Evolutionary conservation across 2,113 vertebrate genomes (phyloP), one percentile per base, ranked within the genome.

Genomic region (Coptodon rendalli): DNA sequence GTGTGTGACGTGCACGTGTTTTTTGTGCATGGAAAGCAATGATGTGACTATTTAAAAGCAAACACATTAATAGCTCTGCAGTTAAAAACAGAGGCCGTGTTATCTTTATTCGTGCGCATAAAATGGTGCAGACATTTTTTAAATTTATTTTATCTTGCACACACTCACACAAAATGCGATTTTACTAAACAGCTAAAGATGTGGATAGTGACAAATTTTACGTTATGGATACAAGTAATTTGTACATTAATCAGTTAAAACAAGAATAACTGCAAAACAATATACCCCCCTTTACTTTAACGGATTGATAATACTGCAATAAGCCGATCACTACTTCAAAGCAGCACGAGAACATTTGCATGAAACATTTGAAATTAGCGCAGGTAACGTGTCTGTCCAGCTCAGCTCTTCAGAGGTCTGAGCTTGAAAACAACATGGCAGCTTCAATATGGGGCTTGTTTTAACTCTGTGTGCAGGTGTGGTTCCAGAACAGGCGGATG

Each of bases 401-500:
- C 3, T 48, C 13, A 54, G 10, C 79, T 85, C 84, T 9, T 45
- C 66, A 31, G 52, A 48, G 85, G 86, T 80, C 27, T 81, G 80
- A 73, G 87, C 34, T 29, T 24, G 52, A 50, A 71, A 86, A 85
- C 84, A 90, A 92, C 91, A 91, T 93, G 94, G 92, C 92, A 95
- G 89, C 89, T 90, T 93, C 87, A 93, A 83, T 86, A 87, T 92
- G 92, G 92, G 85, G 92, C 86, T 94, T 87, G 92, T 93, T 92
- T 63, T 94, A 89, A 91, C 79, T 95, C 43, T 95, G 54, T 91
- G 89, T 91, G 86, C 96, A 98, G 98, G 98, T 98, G 84, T 98
- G 98, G 98, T 98, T 98, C 97, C 98, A 98, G 96, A 98, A 98
- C 95, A 96, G 98, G 54, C 96, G 98, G 88, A 98, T 98, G 98